phyloP scores from a whole-genome alignment of 2,888 invertebrate species.

The Taphrorychus bicolor region DNA sequence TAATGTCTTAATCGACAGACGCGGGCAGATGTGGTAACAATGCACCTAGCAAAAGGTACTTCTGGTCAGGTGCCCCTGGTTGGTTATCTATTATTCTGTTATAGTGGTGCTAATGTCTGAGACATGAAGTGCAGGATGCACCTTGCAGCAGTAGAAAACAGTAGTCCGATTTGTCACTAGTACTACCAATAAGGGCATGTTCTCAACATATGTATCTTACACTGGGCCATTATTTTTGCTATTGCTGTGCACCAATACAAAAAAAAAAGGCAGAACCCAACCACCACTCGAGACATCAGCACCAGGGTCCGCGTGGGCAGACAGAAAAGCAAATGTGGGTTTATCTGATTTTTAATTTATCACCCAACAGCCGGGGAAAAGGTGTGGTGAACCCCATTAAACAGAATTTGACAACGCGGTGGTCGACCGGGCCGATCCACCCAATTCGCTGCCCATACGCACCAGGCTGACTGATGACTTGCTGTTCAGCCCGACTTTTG shows the following conservation, averaged over 20 bases:
- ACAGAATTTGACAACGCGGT: constrained; percentile 37
- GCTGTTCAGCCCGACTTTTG: too few species aligned
- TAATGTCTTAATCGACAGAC: constrained; percentile 12
- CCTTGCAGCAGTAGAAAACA: not conserved
- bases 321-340: constrained; percentile 29
- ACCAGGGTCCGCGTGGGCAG: not conserved
- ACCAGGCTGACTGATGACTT: constrained; percentile 17
- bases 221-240: too few species aligned
- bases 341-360: constrained; percentile 40
- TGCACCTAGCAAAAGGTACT: not conserved
- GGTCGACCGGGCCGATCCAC: constrained; percentile 32
- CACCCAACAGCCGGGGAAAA: constrained; percentile 29
- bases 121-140: not conserved
- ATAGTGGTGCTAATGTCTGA: not conserved
- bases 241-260: too few species aligned
- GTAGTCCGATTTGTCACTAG: not conserved
- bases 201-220: too few species aligned
- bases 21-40: constrained; percentile 6
- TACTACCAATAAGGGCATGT: too few species aligned
- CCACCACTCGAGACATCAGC: not conserved
- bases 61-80: not conserved
- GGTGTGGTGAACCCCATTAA: constrained; percentile 39
- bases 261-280: too few species aligned
- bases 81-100: not conserved
- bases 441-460: constrained; percentile 26